phyloP scores from a whole-genome alignment of 2,888 invertebrate genomes.

The Eretmocerus hayati region DNA sequence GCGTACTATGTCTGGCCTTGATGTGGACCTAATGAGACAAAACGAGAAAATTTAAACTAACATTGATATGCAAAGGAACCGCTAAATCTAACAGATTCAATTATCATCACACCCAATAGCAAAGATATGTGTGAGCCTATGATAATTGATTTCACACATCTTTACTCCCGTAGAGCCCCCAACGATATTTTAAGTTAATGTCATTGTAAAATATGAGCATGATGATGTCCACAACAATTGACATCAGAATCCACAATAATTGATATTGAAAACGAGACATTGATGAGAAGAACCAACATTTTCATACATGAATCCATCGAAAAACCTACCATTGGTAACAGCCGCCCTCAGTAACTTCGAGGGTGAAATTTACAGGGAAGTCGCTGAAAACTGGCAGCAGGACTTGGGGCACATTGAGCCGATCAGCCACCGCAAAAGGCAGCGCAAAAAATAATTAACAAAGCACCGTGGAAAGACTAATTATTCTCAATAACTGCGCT shows the following conservation, averaged over 20 bases:
- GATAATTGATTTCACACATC: constrained; percentile 1
- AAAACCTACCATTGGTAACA: constrained; percentile 98
- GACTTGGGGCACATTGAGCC: constrained; percentile 83
- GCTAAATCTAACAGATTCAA: too few relatives aligned
- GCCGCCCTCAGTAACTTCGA: constrained; percentile 83
- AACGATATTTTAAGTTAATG: too few relatives aligned
- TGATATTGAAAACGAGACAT: too few relatives aligned
- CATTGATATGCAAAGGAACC: too few relatives aligned
- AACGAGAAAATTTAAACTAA: too few relatives aligned
- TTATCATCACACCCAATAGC: not conserved
- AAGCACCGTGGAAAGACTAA: constrained; percentile 10
- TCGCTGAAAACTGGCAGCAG: constrained; percentile 85
- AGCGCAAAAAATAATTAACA: constrained; percentile 8
- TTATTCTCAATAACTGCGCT: constrained; percentile 25
- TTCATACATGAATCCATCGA: too few relatives aligned
- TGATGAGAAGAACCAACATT: too few relatives aligned
- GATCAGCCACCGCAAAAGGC: constrained; percentile 15
- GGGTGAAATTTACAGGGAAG: constrained; percentile 78
- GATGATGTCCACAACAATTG: too few relatives aligned
- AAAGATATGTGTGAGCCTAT: not conserved
- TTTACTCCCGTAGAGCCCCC: too few relatives aligned
- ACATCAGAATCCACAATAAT: too few relatives aligned
- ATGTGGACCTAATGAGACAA: constrained; percentile 65
- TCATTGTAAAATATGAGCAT: too few relatives aligned
- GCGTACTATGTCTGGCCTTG: constrained; percentile 75